phyloP scores from a whole-genome alignment of 2,113 vertebrate species.

The Balaeniceps rex region DNA sequence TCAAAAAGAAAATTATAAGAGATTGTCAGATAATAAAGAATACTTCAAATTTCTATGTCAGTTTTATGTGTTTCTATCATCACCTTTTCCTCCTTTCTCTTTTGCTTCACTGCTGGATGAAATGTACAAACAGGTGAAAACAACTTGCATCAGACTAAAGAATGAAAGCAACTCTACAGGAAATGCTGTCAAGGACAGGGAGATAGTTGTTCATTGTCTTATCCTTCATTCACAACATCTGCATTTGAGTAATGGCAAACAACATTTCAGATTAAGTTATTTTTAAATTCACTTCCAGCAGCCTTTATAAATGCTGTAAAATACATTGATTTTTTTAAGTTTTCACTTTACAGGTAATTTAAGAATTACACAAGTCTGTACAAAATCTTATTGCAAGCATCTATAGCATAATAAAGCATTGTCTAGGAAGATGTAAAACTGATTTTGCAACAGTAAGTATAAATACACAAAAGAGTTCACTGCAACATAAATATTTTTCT shows the following conservation, averaged over 20 bases:
- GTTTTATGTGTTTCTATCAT: background rate
- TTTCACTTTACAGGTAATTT: background rate
- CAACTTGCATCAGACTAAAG: background rate
- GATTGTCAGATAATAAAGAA: background rate
- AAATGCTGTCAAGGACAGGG: background rate
- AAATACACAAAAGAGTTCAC: background rate
- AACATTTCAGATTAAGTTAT: background rate
- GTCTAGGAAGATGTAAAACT: background rate
- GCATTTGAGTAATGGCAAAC: background rate
- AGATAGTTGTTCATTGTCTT: background rate
- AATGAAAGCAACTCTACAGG: background rate
- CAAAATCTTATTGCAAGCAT: background rate
- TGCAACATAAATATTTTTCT: background rate
- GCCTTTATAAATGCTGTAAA: background rate
- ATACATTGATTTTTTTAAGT: background rate
- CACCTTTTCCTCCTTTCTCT: background rate
- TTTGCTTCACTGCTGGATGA: background rate
- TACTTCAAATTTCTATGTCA: background rate
- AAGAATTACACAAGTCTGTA: background rate
- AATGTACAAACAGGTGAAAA: background rate
- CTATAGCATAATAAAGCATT: background rate
- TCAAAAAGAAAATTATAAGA: background rate
- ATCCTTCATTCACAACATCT: constrained; percentile 5
- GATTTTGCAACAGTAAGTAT: background rate
- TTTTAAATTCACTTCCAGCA: background rate